phyloP scores from a whole-genome alignment of 2,797 vertebrate species.

The Crypturellus tataupa region DNA sequence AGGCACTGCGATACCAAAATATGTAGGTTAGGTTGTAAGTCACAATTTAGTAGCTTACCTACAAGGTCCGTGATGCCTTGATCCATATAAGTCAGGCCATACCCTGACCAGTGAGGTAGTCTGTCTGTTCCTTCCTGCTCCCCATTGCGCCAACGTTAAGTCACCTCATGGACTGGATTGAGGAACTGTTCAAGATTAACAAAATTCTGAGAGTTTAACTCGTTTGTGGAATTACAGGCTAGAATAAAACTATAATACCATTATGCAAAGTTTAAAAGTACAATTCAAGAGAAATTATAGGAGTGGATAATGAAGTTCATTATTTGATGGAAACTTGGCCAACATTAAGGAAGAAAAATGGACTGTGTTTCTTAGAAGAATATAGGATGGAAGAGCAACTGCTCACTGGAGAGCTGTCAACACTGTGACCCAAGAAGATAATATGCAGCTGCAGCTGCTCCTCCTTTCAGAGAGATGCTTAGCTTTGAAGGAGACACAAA shows the following conservation, averaged over 20 bases:
- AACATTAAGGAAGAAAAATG: neutral
- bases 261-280: neutral
- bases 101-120: neutral
- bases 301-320: neutral
- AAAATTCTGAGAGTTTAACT: neutral
- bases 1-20: neutral
- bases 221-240: neutral
- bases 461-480: neutral
- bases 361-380: constrained; percentile 8
- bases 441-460: constrained; percentile 18
- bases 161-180: accelerated
- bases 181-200: neutral
- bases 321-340: neutral
- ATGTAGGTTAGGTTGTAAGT: neutral
- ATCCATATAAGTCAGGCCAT: neutral
- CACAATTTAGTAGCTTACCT: neutral
- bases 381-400: neutral
- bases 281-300: neutral
- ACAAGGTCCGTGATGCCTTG: neutral
- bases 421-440: neutral
- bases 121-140: neutral
- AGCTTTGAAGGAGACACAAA: neutral
- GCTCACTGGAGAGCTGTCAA: constrained; percentile 5
- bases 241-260: neutral
- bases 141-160: neutral